Evolutionary conservation across 2,888 invertebrate genomes (phyloP), one percentile per base, ranked within the genome.

Genomic region (Loripinus fragilis): DNA sequence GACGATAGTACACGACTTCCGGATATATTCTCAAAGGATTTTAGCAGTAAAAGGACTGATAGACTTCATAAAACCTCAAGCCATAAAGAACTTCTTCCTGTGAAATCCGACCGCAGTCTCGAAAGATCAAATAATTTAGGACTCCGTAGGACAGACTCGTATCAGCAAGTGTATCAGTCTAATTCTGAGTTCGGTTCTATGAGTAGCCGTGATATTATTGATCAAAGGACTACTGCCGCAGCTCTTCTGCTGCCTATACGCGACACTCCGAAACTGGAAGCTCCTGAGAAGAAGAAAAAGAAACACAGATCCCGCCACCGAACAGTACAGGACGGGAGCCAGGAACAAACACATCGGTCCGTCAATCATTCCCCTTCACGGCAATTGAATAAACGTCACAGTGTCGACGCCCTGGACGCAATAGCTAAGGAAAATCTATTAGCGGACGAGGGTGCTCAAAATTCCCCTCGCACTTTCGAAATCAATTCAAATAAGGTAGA

Each of bases 401-500:
- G 41, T 48, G 76, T 80, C 28, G 77, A 73, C 15, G 78, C 83
- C 28, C 50, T 83, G n/a, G 79, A 83, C 20, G 77, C 71, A 38
- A 80, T 83, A 17, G 78, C 80, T 35, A 70, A 69, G 8, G 83
- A 83, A 64, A 83, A 78, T 67, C 71, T 68, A n/a, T 30, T 67
- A 48, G 71, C 67, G 38, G 79, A 79, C 30, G 83, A 78, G 0
- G 48, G 60, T 42, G 73, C 75, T 3, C 30, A 70, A 25, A 45
- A 38, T 0, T 73, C 83, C 0, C 78, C 83, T 20, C 52, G 80
- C 25, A 78, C 83, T n/a, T 78, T 83, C 28, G 80, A 83, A 69
- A 75, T 83, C 28, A 78, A 69, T 35, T 77, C 82, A 3, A 75
- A 80, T 0, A 69, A 74, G n/a, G 80, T 83, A 25, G 83, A 85